Evolutionary conservation across 1,140 invertebrate genomes (phyloP).

Genomic region (Macrobrachium nipponense): DNA sequence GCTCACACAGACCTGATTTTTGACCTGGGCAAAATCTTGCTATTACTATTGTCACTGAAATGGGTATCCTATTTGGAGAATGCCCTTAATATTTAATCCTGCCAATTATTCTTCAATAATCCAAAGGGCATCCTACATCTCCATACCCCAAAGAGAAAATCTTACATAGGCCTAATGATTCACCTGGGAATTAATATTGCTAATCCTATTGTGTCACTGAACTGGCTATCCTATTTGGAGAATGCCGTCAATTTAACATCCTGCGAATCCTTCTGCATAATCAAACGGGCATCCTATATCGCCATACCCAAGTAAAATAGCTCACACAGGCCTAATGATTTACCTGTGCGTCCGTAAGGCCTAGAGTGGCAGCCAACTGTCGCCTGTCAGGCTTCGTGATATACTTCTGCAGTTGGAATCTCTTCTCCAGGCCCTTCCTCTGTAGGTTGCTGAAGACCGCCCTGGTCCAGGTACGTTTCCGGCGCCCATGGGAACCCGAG

Average conservation of each 20-base stretch:
- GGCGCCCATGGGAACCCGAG: slow-evolving; percentile 66
- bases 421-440: slow-evolving; percentile 90
- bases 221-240: no score
- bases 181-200: no score
- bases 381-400: slow-evolving; percentile 97
- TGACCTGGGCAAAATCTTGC: no score
- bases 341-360: slow-evolving; percentile 94
- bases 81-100: no score
- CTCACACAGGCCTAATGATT: slow-evolving; percentile 65
- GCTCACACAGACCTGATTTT: no score
- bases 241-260: no score
- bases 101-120: no score
- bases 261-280: neutral
- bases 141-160: no score
- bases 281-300: neutral
- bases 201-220: no score
- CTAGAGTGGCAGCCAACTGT: slow-evolving; percentile 94
- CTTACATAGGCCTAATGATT: no score
- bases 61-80: neutral
- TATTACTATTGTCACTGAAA: no score
- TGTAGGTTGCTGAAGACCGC: slow-evolving; percentile 94
- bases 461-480: slow-evolving; percentile 70
- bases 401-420: slow-evolving; percentile 98
- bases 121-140: neutral
- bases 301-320: no score